Evolutionary conservation across 1,140 invertebrate species (phyloP), one percentile per base, ranked within the genome.

Genomic region (Palaemon carinicauda): DNA sequence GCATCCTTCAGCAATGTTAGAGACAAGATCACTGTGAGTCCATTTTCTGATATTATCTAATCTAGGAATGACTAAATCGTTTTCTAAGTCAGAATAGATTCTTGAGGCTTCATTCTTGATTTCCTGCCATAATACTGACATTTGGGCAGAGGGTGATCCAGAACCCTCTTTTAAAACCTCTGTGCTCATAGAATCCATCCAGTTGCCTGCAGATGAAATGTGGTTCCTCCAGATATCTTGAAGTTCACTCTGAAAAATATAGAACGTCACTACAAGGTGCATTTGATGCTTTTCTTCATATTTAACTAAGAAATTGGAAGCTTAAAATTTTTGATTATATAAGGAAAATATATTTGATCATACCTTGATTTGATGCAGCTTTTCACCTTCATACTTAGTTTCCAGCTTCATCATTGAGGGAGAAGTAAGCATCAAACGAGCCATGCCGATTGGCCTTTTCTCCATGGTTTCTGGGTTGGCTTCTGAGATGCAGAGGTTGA

Each of bases 401-500:
- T 85, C 75, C 21, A 85, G 5, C 56, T 85, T 54, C 17, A 85
- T 19, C 31, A 15, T 15, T 27, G n/a, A 24, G 41, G 75, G 75
- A 27, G 83, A 69, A 21, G 41, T 41, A 19, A 85, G 51, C 41
- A 53, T 29, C 5, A 69, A n/a, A 50, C 56, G 52, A 12, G 50
- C 17, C 27, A 85, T 50, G 50, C 24, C 21, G 31, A 85, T 27
- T 27, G 21, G 19, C 5, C 31, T 33, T 14, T 19, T 50, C 74
- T 79, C 19, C 5, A 9, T 9, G n/a, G 33, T 27, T n/a, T 5
- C 15, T 12, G 5, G 12, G 29, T 69, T 56, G 1, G 10, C 60
- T 60, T 51, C 60, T 29, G 33, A 71, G 14, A 85, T 17, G 31
- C 83, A 71, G 19, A 51, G 50, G 29, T 80, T 56, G 21, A 56